Evolutionary conservation across 2,113 vertebrate genomes (phyloP).

Genomic region (Lycaon pictus): DNA sequence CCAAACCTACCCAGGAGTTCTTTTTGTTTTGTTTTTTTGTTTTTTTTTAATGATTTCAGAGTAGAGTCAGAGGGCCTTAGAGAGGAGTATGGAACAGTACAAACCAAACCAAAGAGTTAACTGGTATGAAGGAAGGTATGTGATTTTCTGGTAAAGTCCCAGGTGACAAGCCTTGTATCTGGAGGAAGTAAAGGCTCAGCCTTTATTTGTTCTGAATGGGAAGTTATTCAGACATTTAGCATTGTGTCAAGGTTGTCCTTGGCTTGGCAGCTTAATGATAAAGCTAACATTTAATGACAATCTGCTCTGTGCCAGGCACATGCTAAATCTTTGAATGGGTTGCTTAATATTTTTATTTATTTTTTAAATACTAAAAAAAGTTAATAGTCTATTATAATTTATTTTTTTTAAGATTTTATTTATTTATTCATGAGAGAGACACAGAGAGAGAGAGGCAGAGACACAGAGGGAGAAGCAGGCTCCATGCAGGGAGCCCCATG

Average conservation of each 20-base stretch:
- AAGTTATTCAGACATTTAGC: not conserved
- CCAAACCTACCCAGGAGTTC: not conserved
- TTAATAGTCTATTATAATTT: conserved; percentile 91
- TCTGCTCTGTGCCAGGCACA: not conserved
- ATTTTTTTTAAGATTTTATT: conserved; percentile 20
- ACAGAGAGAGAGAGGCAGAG: too few species aligned
- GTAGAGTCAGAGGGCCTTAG: not conserved
- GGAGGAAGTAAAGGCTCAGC: not conserved
- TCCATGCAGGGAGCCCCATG: too few species aligned
- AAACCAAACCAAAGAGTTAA: not conserved
- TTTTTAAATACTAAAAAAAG: conserved; percentile 91
- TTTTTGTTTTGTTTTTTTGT: conserved; percentile 63
- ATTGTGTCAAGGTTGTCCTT: not conserved
- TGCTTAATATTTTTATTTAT: not conserved
- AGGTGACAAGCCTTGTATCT: not conserved
- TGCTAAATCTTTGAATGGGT: not conserved
- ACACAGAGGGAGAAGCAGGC: too few species aligned
- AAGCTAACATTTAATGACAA: not conserved
- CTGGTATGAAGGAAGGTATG: not conserved
- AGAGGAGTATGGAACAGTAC: not conserved
- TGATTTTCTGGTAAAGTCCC: conserved; percentile 1
- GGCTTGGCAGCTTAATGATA: conserved; percentile 19
- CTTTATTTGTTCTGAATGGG: not conserved
- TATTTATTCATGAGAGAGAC: too few species aligned
- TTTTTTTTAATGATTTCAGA: conserved; percentile 48